phyloP scores from a whole-genome alignment of 30 jellyfish, hydroid and myxozoan species.

The Phacellophora camtschatica region DNA sequence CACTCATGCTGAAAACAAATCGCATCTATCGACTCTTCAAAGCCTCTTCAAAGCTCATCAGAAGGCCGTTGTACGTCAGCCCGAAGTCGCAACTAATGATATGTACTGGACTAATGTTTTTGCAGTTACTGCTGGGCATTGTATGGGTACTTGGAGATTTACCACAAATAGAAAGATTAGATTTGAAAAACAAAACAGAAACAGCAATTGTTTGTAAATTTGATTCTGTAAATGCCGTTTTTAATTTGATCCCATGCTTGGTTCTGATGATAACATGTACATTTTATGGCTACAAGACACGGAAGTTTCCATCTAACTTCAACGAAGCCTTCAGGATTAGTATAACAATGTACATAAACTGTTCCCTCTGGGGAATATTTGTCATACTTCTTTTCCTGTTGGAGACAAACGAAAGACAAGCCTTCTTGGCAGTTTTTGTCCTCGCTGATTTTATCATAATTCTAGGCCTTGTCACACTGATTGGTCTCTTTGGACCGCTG shows the following conservation, averaged over 20 bases:
- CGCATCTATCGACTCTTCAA: slow-evolving; percentile 69
- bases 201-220: slow-evolving; percentile 32
- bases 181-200: not conserved
- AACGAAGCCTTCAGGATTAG: slow-evolving; percentile 82
- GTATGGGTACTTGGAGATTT: slow-evolving; percentile 35
- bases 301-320: slow-evolving; percentile 77
- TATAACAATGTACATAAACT: slow-evolving; percentile 73
- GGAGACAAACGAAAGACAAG: not conserved
- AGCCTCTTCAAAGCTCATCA: slow-evolving; percentile 38
- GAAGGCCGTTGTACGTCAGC: slow-evolving; percentile 40
- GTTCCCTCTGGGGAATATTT: slow-evolving; percentile 33
- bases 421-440: slow-evolving; percentile 11
- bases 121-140: slow-evolving; percentile 36
- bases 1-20: slow-evolving; percentile 62
- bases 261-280: slow-evolving; percentile 71
- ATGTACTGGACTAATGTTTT: slow-evolving; percentile 1
- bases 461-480: not conserved
- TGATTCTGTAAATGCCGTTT: not conserved
- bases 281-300: slow-evolving; percentile 71
- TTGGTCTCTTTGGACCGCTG: slow-evolving; percentile 31
- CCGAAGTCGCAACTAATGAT: slow-evolving; percentile 61
- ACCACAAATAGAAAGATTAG: slow-evolving; percentile 16
- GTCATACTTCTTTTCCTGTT: slow-evolving; percentile 2
- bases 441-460: not conserved
- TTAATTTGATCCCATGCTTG: slow-evolving; percentile 35